phyloP scores from a whole-genome alignment of 2,888 invertebrate species.

The Cheilosia variabilis region DNA sequence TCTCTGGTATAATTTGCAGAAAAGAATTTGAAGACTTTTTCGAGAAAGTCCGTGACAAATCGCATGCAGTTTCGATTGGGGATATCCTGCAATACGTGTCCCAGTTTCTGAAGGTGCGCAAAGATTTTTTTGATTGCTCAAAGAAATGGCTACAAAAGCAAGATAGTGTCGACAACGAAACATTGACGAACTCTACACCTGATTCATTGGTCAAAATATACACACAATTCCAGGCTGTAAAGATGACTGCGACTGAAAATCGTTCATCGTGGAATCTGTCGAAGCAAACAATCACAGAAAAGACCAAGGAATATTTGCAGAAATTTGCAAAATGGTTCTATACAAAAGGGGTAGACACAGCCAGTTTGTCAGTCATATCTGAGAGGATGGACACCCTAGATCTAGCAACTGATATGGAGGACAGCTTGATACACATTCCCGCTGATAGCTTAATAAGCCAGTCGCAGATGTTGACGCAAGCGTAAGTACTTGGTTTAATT shows the following conservation, averaged over 20 bases:
- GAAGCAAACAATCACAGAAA: background rate
- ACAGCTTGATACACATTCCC: background rate
- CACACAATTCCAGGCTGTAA: background rate
- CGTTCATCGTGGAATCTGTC: background rate
- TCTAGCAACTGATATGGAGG: background rate
- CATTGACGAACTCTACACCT: background rate
- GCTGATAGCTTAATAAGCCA: conserved; percentile 14
- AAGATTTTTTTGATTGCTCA: conserved; percentile 3
- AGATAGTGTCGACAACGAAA: background rate
- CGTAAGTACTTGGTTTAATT: conserved; percentile 14
- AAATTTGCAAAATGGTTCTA: background rate
- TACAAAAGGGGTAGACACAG: background rate
- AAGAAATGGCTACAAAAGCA: conserved; percentile 15
- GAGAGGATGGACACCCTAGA: conserved; percentile 36
- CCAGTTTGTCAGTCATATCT: background rate
- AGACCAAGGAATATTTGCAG: conserved; percentile 21
- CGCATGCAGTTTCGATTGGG: background rate
- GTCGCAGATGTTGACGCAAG: background rate
- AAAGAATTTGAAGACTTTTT: conserved; percentile 21
- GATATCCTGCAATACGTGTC: background rate
- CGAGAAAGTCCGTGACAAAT: conserved; percentile 3
- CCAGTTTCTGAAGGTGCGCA: background rate
- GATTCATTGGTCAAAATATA: background rate
- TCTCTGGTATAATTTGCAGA: conserved; percentile 17
- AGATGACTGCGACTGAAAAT: background rate